Percentiles rank a stretch among this genome's conserved stretches.
These are phyloP conservation scores for Gopherus evgoodei DNA, from an alignment of 2,113 vertebrate genomes.

Conservation along the genomic window DNA sequence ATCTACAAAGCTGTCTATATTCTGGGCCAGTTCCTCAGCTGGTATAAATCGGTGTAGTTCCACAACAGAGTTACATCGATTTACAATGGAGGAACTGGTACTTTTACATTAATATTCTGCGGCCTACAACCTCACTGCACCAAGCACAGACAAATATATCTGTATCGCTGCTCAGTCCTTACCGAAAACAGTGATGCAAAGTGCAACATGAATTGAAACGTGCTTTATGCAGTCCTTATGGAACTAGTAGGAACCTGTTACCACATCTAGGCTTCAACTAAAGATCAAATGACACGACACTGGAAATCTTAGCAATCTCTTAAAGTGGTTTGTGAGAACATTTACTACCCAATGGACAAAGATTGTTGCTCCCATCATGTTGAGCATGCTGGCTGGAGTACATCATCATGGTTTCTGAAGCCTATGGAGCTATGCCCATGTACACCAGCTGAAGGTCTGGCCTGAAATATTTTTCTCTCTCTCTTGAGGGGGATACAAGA, in stretches of 20 bases:
- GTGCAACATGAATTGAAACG: accelerated
- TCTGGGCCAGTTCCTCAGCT: accelerated
- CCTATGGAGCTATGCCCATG: accelerated
- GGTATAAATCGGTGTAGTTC: background rate
- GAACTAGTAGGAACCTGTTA: background rate
- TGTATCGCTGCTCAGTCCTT: accelerated
- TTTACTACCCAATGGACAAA: background rate
- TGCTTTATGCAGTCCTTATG: background rate
- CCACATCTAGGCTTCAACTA: background rate
- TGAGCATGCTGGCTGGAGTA: accelerated
- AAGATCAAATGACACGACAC: background rate
- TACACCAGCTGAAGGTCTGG: background rate
- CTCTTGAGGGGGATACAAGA: background rate
- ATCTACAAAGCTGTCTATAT: background rate
- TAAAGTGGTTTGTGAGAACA: background rate
- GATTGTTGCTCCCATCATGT: accelerated
- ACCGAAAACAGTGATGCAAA: accelerated
- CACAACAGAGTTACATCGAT: background rate
- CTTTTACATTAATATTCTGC: background rate
- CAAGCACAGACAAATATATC: background rate
- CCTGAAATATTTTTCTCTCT: background rate
- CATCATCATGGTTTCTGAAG: accelerated
- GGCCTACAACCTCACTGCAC: accelerated
- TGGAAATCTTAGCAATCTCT: background rate
- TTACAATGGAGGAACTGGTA: background rate